A percentile compares a stretch with the other conserved stretches of the same genome.
Conservation (phyloP, 2,888 invertebrate species). For the Bimastos eiseni region DNA sequence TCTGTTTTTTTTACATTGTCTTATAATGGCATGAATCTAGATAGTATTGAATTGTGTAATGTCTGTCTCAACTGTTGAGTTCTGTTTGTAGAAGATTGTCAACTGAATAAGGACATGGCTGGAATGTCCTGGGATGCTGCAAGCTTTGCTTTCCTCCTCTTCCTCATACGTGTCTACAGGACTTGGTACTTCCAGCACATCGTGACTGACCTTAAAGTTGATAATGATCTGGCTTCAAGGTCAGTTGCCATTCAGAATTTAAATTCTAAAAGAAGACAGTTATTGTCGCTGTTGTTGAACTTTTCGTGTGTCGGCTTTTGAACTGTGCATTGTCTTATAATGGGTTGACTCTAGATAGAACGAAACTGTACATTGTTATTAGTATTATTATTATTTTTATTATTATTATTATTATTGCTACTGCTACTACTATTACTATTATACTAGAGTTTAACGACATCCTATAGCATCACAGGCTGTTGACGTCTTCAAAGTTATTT, state of each 20-base stretch:
- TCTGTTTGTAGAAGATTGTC: conserved; percentile 27
- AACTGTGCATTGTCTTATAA: too few relatives aligned
- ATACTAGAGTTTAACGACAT: too few relatives aligned
- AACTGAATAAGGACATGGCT: conserved; percentile 68
- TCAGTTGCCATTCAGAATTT: conserved; percentile 39
- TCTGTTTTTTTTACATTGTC: too few relatives aligned
- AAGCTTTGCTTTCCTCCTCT: conserved; percentile 87
- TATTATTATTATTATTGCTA: too few relatives aligned
- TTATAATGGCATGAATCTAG: neutral
- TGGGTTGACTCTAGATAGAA: neutral
- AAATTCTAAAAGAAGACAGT: neutral
- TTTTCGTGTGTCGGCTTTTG: neutral
- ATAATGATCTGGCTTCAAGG: conserved; percentile 89
- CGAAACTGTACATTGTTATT: neutral
- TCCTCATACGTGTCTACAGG: conserved; percentile 87
- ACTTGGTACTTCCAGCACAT: conserved; percentile 97
- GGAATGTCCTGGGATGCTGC: conserved; percentile 68
- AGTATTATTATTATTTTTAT: too few relatives aligned
- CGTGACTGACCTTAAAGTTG: conserved; percentile 91
- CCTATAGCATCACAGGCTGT: too few relatives aligned
- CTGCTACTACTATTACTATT: conserved; percentile 66
- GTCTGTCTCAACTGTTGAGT: neutral
- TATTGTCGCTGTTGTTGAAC: neutral
- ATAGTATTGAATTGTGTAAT: neutral
- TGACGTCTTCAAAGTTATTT: too few relatives aligned